These are phyloP conservation scores for Tenthredo notha DNA, from an alignment of 2,888 invertebrate species.

Conservation along the genomic window DNA sequence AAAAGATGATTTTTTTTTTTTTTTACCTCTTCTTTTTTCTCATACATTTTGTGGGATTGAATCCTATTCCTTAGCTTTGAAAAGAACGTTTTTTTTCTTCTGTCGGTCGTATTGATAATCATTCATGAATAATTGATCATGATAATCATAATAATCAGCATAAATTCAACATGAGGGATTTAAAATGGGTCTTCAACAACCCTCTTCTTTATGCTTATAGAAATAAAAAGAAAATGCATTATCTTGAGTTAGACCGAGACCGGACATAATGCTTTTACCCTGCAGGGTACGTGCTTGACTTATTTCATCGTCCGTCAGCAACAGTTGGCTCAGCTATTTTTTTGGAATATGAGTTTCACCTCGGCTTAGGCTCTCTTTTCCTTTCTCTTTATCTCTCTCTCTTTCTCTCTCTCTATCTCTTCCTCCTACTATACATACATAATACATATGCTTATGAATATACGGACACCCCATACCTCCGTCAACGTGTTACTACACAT, in stretches of 20 bases:
- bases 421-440: neutral
- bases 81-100: constrained; percentile 15
- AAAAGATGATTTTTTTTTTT: constrained; percentile 21
- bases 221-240: neutral
- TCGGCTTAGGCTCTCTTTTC: neutral
- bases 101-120: neutral
- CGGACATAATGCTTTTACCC: neutral
- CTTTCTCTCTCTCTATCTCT: neutral
- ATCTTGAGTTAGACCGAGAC: neutral
- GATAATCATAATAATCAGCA: neutral
- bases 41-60: neutral
- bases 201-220: neutral
- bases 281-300: constrained; percentile 31
- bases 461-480: neutral
- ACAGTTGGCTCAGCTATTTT: constrained; percentile 46
- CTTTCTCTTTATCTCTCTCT: neutral
- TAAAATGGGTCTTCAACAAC: neutral
- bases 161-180: neutral
- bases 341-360: neutral
- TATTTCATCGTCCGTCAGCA: constrained; percentile 4
- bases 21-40: no score
- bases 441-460: neutral
- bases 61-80: neutral
- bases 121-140: neutral
- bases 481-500: neutral